Evolutionary conservation across 2,888 invertebrate genomes (phyloP), one percentile per base, ranked within the genome.

Genomic region (Vesta saturnalis): DNA sequence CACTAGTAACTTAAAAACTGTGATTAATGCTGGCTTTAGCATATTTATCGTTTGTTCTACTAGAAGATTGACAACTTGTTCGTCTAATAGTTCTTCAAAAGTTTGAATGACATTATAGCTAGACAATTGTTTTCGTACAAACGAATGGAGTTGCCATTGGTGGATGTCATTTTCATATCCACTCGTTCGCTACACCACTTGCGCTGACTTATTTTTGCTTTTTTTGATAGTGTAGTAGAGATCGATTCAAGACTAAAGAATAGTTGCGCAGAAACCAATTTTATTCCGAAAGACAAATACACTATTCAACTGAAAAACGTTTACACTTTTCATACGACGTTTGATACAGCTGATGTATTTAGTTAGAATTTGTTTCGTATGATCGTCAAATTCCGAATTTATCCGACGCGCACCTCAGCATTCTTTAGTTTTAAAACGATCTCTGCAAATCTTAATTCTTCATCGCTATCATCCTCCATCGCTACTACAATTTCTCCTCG

Each of bases 31-130:
- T n/a, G n/a, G n/a, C n/a, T n/a, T n/a, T n/a, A n/a, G n/a, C n/a
- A n/a, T n/a, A n/a, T n/a, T n/a, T n/a, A n/a, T n/a, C n/a, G n/a
- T n/a, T n/a, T n/a, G n/a, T n/a, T n/a, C n/a, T n/a, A n/a, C 43
- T 43, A 43, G 10, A 43, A 43, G 43, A 43, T 43, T 43, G 43
- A 43, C 43, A 43, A 43, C 43, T 43, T 43, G 43, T 43, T 43
- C 12, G 43, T 43, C 43, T n/a, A 43, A 43, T 14, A 43, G 43
- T 43, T 4, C 14, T 43, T 43, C 4, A 43, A 43, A 43, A 43
- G 14, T 43, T 4, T 43, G 10, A 43, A 43, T 43, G 12, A 12
- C 12, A 43, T n/a, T n/a, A n/a, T n/a, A n/a, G n/a, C n/a, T n/a
- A n/a, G n/a, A n/a, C n/a, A n/a, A n/a, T n/a, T n/a, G 43, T 43